phyloP scores from a whole-genome alignment of 2,888 invertebrate genomes.

The Empis livida region DNA sequence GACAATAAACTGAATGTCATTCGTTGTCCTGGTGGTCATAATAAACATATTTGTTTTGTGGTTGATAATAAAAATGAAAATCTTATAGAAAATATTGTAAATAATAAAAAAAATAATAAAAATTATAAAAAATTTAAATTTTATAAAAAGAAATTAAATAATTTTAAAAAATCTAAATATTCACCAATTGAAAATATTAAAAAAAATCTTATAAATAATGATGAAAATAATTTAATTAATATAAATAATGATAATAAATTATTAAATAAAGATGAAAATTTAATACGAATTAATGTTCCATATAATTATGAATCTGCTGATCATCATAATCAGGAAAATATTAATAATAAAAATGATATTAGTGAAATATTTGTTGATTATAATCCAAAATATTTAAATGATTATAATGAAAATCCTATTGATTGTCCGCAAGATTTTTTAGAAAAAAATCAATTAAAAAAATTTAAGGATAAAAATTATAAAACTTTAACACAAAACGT shows the following conservation, averaged over 20 bases:
- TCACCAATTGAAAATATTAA: neutral
- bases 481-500: neutral
- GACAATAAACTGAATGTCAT: too few relatives aligned
- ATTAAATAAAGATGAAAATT: neutral
- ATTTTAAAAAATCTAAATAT: neutral
- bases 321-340: neutral
- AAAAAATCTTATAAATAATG: neutral
- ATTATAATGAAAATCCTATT: neutral
- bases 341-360: neutral
- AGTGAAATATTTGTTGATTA: neutral
- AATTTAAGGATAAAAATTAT: neutral
- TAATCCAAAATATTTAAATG: neutral
- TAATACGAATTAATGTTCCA: neutral
- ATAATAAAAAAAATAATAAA: neutral
- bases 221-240: neutral
- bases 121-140: neutral
- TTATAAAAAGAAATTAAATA: neutral
- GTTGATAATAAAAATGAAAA: too few relatives aligned
- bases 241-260: neutral
- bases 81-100: too few relatives aligned
- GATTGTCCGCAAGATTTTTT: neutral
- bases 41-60: too few relatives aligned
- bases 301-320: neutral
- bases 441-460: neutral
- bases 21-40: too few relatives aligned